Conservation (phyloP, 2,888 invertebrate genomes). For the Cantharis rufa region DNA sequence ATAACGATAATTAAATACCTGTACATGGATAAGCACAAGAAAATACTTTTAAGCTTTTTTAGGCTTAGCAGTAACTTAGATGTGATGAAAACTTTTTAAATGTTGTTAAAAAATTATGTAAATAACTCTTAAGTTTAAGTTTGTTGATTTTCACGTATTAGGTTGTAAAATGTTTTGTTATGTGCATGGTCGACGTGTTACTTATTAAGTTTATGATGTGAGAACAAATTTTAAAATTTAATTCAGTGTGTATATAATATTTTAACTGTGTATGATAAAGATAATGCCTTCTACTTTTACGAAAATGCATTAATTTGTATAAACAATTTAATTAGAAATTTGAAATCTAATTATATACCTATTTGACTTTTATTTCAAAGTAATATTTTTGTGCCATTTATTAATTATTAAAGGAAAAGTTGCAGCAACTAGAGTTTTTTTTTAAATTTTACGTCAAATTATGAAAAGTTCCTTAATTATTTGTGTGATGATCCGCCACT, state of each 20-base stretch:
- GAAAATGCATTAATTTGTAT: background rate
- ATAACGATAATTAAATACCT: slow-evolving; percentile 5
- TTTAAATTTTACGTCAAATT: too few relatives aligned
- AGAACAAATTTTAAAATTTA: background rate
- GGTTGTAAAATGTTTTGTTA: slow-evolving; percentile 2
- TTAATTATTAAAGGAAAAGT: too few relatives aligned
- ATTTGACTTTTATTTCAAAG: background rate
- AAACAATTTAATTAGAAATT: background rate
- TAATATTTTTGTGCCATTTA: background rate
- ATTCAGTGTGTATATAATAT: background rate
- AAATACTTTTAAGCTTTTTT: background rate
- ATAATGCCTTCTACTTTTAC: background rate
- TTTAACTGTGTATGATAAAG: background rate
- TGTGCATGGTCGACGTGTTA: background rate
- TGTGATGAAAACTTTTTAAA: background rate
- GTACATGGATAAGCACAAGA: background rate
- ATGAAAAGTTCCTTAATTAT: too few relatives aligned
- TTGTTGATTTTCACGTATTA: slow-evolving; percentile 14
- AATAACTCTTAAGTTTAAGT: background rate
- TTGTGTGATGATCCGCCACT: background rate
- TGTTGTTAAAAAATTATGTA: slow-evolving; percentile 10
- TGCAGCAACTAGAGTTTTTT: too few relatives aligned
- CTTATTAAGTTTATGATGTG: background rate
- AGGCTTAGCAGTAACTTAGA: background rate
- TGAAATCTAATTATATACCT: background rate